Evolutionary conservation across 1,140 invertebrate species (phyloP).

Genomic region (Calephelis virginiensis): DNA sequence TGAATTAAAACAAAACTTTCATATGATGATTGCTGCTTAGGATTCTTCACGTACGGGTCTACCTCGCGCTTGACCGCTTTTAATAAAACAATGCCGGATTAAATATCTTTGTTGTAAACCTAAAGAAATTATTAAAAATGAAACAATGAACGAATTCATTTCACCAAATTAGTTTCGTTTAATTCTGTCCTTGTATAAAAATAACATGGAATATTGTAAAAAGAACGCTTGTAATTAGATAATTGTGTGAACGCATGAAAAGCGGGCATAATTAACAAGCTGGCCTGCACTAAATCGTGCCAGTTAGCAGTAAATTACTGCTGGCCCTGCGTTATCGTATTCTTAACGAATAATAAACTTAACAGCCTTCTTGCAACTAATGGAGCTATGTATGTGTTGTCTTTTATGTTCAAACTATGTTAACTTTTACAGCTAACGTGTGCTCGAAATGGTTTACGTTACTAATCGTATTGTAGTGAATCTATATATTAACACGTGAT

Average conservation of each 20-base stretch:
- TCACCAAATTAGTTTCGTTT: neutral
- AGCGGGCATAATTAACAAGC: slow-evolving; percentile 9
- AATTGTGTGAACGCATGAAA: slow-evolving; percentile 6
- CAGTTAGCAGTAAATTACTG: slow-evolving; percentile 4
- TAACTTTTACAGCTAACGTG: too few relatives aligned
- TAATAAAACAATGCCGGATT: too few relatives aligned
- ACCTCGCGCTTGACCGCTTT: too few relatives aligned
- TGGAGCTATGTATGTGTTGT: slow-evolving; percentile 5
- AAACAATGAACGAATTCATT: too few relatives aligned
- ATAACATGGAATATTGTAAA: neutral
- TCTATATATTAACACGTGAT: too few relatives aligned
- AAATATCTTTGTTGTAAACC: too few relatives aligned
- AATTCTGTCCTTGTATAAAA: neutral
- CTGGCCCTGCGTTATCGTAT: slow-evolving; percentile 4
- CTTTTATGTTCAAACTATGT: neutral
- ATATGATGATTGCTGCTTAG: too few relatives aligned
- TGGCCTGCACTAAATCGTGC: slow-evolving; percentile 9
- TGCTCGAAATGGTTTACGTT: neutral
- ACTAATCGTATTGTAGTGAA: neutral
- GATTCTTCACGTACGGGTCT: too few relatives aligned
- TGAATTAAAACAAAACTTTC: too few relatives aligned
- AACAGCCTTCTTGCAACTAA: slow-evolving; percentile 13
- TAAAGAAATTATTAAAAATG: too few relatives aligned
- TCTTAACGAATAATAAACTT: slow-evolving; percentile 16
- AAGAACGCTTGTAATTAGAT: slow-evolving; percentile 9